Base-by-base conservation (phyloP, 2,113 vertebrate genomes). In the Sigmodon hispidus region DNA sequence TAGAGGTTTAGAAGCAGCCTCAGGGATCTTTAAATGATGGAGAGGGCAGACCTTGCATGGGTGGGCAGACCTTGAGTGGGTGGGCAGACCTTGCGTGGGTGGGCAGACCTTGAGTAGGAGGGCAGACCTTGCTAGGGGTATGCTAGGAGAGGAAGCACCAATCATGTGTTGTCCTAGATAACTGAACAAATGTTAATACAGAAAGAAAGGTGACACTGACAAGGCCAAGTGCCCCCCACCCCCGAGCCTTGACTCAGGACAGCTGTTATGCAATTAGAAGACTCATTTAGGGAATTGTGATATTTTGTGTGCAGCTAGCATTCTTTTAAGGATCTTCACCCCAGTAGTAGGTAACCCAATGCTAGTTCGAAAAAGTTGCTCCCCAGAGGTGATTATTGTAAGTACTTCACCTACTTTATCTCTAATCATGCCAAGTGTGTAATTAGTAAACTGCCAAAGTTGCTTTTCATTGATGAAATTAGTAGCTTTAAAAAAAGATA, bases 381-480 rank as follows among this genome's bases (percentile, higher is more conserved):
- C 3, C 50, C 52, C 65, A 75, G 61, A 86, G 34, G 48, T 89
- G 6, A 6, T 29, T 89, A 73, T 76, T 65, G 22, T 21, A 86
- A 81, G 4, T 16, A 57, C 31, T 83, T 72, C 15, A 43, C 29
- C 57, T 70, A 48, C 84, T 43, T 92, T 92, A 36, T 43, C 12
- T 59, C 21, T 92, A 29, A 90, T 63, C 26, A 76, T 12, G n/a
- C 3, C 31, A 75, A 22, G 84, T 79, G 50, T 40, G 83, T 91
- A 89, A 87, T 79, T 76, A 87, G 24, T 55, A 83, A 29, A 63
- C 34, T 83, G 11, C 48, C 55, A 90, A 90, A 63, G 19, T 67
- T 40, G 3, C 4, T 90, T 95, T 88, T 86, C 10, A 50, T 59
- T 77, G 48, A 7, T 81, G 4, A 97, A 92, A 93, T 86, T 50